Evolutionary conservation across 2,888 invertebrate genomes (phyloP), one percentile per base, ranked within the genome.

Genomic region (Caenorhabditis panamensis): DNA sequence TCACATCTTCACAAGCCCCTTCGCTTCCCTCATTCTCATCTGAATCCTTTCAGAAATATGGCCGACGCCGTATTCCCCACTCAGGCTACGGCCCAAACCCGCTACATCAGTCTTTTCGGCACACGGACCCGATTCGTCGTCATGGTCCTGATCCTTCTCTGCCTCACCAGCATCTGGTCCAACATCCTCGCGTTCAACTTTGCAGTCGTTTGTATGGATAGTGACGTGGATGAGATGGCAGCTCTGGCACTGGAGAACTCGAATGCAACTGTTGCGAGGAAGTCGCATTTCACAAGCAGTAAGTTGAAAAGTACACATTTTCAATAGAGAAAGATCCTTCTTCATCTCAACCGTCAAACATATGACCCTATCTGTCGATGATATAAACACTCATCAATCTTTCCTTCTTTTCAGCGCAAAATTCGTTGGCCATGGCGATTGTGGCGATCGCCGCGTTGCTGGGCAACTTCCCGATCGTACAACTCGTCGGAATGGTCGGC

Each of bases 111-210:
- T 64, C 80, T 90, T 37, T 90, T 89, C 78, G 88, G 88, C 41
- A 90, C 89, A 1, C 82, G 90, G 16, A 89, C 88, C 20, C 86
- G 90, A 44, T 90, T 90, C 79, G 83, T 90, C 56, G 63, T 90
- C 53, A 85, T 90, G 84, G 82, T 90, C 9, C 80, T 90, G 54
- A 83, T 89, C 31, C 82, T 90, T n/a, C 71, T 90, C 18, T 90
- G 90, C 72, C 79, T 90, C 37, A 87, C 90, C 1, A 84, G 85
- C 37, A 86, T 90, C 56, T 90, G 90, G 90, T 88, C 90, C n/a
- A 90, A 90, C 80, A 90, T 90, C 67, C 83, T 90, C 13, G 73
- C 88, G 37, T 88, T 90, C 84, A 90, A 90, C 77, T 89, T 90
- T 64, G 90, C 89, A 20, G 79, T 89, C n/a, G 87, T 90, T 64